Conservation (phyloP, 2,888 invertebrate species). For the Diarsia mendica region DNA sequence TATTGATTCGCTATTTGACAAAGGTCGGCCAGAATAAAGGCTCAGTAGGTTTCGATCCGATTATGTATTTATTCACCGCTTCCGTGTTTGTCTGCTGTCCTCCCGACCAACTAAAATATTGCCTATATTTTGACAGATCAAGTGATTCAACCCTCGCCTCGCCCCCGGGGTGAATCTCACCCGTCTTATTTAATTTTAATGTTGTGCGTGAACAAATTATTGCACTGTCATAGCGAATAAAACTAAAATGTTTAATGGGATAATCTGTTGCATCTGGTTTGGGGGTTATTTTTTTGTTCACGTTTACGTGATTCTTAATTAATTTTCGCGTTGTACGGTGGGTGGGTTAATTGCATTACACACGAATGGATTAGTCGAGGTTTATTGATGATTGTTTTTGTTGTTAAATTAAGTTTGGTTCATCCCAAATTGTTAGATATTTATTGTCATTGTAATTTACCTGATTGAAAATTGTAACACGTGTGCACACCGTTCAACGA, state of each 20-base stretch:
- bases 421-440: constrained; percentile 50
- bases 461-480: constrained; percentile 14
- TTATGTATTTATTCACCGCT: constrained; percentile 84
- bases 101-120: constrained; percentile 80
- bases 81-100: constrained; percentile 76
- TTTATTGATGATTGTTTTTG: constrained; percentile 77
- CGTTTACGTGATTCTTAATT: constrained; percentile 84
- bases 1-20: constrained; percentile 53
- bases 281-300: constrained; percentile 81
- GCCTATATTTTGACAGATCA: constrained; percentile 85
- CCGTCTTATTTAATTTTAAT: constrained; percentile 87
- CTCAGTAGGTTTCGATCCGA: constrained; percentile 78
- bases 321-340: constrained; percentile 77
- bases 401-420: constrained; percentile 68
- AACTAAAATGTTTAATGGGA: constrained; percentile 84
- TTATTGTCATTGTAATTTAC: constrained; percentile 30
- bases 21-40: constrained; percentile 67
- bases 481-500: not conserved
- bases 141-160: constrained; percentile 81
- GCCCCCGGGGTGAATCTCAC: constrained; percentile 78
- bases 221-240: constrained; percentile 86
- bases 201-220: constrained; percentile 88
- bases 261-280: constrained; percentile 85
- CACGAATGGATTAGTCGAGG: constrained; percentile 80
- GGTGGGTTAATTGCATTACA: constrained; percentile 82